These are phyloP conservation scores for Cantharis rufa DNA, from an alignment of 2,888 invertebrate species.

Conservation along the genomic window DNA sequence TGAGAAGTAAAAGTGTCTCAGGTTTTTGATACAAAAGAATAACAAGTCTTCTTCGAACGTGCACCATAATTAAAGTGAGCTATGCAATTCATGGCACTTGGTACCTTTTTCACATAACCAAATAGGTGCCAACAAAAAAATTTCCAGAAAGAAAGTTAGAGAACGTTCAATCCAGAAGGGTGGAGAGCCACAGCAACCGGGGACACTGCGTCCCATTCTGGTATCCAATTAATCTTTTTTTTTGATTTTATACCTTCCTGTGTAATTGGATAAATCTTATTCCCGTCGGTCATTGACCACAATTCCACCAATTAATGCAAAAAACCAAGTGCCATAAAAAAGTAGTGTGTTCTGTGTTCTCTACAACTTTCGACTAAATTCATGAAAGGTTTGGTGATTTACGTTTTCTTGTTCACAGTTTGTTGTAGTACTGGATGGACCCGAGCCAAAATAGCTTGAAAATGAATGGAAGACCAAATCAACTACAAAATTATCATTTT, in stretches of 20 bases:
- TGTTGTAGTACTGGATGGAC: not conserved
- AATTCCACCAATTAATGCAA: not conserved
- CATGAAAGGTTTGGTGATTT: not conserved
- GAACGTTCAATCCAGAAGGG: too few species aligned
- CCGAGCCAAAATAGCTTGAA: not conserved
- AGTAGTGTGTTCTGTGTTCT: not conserved
- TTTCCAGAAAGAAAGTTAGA: too few species aligned
- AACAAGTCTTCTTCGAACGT: not conserved
- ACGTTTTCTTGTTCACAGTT: not conserved
- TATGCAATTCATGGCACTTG: not conserved
- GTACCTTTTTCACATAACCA: not conserved
- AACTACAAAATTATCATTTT: not conserved
- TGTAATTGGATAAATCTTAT: too few species aligned
- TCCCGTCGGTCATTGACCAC: not conserved
- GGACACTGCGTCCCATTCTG: too few species aligned
- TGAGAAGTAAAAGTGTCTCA: not conserved
- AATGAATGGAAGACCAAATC: not conserved
- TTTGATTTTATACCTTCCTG: too few species aligned
- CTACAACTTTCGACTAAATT: not conserved
- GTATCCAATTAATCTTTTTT: too few species aligned
- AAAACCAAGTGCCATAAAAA: not conserved
- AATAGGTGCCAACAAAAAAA: too few species aligned
- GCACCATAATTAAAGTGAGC: not conserved
- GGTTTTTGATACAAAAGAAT: not conserved
- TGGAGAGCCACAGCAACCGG: too few species aligned